Evolutionary conservation across 2,797 vertebrate genomes (phyloP), one percentile per base, ranked within the genome.

Genomic region (Myoxocephalus aenaeus): DNA sequence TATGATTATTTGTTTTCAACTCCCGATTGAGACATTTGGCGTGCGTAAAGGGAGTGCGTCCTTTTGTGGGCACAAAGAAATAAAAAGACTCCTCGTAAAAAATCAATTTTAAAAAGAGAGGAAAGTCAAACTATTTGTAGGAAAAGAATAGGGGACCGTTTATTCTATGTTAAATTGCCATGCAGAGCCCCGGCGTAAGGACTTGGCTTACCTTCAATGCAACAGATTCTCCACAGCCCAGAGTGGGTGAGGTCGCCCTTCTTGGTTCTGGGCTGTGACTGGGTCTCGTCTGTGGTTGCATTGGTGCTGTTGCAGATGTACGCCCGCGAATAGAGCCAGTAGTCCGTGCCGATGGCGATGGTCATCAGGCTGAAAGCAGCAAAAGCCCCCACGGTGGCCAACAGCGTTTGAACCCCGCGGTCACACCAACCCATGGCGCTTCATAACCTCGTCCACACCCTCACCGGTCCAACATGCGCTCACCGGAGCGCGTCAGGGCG

Each of bases 281-380:
- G 95, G 80, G 89, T 90, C 62, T 98, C 96, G 71, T 97, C 96
- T 80, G 95, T 73, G 72, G 95, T 96, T 81, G 93, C 90, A 91
- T 99, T 99, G 92, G 97, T 99, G 81, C 92, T 92, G 94, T 99
- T 99, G 94, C 98, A 99, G 92, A 97, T 96, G 91, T 97, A 95
- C 72, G 97, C 97, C 90, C 97, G 95, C 70, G 97, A 97, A 91
- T 99, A 99, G 53, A 99, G 97, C 98, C 98, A 98, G 94, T 98
- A 99, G 95, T 99, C 97, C 89, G 98, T 99, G 79, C 98, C 98
- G 89, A 99, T 96, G 88, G 98, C 97, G 92, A 99, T 97, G 93
- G 96, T 97, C 98, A 99, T 99, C 83, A 99, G 96, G 92, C 98
- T 97, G 94, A 99, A 99, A 85, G 98, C 98, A 70, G 97, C 95